Conservation (phyloP, 37 sponge, comb jelly and placozoan genomes). For the Mnemiopsis leidyi region DNA sequence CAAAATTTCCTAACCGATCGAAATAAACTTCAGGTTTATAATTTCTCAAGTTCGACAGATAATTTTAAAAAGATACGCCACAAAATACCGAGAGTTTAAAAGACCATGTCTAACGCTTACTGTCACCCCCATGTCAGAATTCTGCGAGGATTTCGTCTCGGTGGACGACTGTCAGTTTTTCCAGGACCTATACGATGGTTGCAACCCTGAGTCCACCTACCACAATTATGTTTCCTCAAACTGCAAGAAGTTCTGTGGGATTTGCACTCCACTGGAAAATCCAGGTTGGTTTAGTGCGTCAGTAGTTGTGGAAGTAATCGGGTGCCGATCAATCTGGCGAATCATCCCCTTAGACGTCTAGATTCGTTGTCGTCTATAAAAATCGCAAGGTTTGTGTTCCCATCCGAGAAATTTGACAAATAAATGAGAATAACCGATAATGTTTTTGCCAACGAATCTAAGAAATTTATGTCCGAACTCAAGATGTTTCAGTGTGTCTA, state of each 20-base stretch:
- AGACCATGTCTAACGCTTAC: neutral
- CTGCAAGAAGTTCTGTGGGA: slow-evolving; percentile 20
- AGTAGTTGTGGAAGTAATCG: neutral
- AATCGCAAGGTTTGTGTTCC: neutral
- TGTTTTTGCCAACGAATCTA: neutral
- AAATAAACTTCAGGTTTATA: neutral
- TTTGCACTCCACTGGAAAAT: neutral
- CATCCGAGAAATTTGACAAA: neutral
- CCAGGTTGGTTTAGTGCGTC: neutral
- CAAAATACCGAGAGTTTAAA: neutral
- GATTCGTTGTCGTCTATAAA: neutral
- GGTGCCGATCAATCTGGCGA: neutral
- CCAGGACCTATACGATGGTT: neutral
- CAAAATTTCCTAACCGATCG: neutral
- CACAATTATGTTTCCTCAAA: slow-evolving; percentile 6
- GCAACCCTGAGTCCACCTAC: neutral
- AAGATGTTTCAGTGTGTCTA: neutral
- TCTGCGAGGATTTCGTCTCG: neutral
- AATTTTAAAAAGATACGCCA: neutral
- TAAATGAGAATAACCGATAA: neutral
- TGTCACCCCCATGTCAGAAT: neutral
- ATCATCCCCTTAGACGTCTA: neutral
- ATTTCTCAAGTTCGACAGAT: neutral
- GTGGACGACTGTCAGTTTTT: neutral
- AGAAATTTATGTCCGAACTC: neutral